A percentile compares a stretch with the other conserved stretches of the same genome.
Conservation (phyloP, 2,797 vertebrate genomes). For the Danio kyathit region DNA sequence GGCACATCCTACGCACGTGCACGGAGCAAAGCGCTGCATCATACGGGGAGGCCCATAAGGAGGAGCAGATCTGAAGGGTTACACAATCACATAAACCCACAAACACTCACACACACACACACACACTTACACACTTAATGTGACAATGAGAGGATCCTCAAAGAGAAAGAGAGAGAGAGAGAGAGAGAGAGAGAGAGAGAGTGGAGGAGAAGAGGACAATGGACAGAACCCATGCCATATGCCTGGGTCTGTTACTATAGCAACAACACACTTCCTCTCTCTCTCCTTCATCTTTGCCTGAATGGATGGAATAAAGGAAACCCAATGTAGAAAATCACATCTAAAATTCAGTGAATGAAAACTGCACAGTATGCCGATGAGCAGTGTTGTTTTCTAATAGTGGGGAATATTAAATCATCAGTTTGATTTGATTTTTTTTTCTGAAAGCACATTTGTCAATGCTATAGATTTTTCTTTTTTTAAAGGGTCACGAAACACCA, state of each 20-base stretch:
- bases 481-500: no score
- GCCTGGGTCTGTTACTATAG: constrained; percentile 60
- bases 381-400: background rate
- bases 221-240: constrained; percentile 57
- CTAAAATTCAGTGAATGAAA: constrained; percentile 8
- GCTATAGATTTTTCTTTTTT: no score
- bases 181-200: no score
- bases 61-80: constrained; percentile 50
- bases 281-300: constrained; percentile 15
- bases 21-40: constrained; percentile 38
- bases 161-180: constrained; percentile 29
- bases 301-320: constrained; percentile 34
- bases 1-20: constrained; percentile 23
- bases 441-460: no score
- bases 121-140: constrained; percentile 16
- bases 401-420: background rate
- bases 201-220: constrained; percentile 54
- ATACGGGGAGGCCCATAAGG: constrained; percentile 34
- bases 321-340: background rate
- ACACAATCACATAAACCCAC: constrained; percentile 47
- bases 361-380: background rate
- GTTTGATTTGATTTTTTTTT: background rate
- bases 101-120: constrained; percentile 9
- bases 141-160: constrained; percentile 55
- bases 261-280: constrained; percentile 54